These are phyloP conservation scores for Camelus dromedarius DNA, from an alignment of 2,113 vertebrate genomes.

Conservation along the genomic window DNA sequence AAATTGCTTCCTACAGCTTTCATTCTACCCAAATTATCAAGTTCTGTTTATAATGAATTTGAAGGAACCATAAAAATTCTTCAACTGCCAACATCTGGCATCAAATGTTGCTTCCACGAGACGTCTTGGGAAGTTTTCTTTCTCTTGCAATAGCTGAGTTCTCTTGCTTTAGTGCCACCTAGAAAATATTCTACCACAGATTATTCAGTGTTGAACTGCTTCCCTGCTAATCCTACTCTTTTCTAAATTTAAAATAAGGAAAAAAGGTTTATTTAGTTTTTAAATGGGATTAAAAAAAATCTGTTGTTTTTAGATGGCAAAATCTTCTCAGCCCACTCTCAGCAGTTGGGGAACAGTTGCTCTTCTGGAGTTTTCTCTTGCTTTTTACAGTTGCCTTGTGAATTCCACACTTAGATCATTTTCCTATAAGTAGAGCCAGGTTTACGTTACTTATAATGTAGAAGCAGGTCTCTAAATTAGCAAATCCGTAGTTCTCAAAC, in stretches of 20 bases:
- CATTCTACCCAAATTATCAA: not conserved
- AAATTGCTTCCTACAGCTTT: not conserved
- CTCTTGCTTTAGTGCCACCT: not conserved
- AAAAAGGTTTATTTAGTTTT: not conserved
- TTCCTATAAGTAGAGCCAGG: not conserved
- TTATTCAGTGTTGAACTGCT: not conserved
- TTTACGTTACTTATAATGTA: not conserved
- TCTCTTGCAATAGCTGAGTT: not conserved
- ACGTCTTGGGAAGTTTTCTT: not conserved
- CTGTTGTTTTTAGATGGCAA: not conserved
- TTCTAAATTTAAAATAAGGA: constrained; percentile 23
- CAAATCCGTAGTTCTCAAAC: not conserved
- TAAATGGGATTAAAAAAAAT: not conserved
- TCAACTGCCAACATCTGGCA: not conserved
- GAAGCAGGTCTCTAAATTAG: not conserved
- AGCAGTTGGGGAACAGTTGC: not conserved
- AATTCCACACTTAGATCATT: not conserved
- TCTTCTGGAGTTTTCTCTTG: not conserved
- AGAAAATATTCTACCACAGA: not conserved
- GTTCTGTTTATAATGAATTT: constrained; percentile 11
- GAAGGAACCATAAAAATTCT: not conserved
- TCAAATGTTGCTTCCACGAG: not conserved
- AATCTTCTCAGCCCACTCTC: not conserved
- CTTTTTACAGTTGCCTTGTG: not conserved
- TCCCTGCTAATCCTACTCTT: not conserved